These are phyloP conservation scores for Chiloscyllium punctatum DNA, from an alignment of 2,797 vertebrate species.

Conservation along the genomic window DNA sequence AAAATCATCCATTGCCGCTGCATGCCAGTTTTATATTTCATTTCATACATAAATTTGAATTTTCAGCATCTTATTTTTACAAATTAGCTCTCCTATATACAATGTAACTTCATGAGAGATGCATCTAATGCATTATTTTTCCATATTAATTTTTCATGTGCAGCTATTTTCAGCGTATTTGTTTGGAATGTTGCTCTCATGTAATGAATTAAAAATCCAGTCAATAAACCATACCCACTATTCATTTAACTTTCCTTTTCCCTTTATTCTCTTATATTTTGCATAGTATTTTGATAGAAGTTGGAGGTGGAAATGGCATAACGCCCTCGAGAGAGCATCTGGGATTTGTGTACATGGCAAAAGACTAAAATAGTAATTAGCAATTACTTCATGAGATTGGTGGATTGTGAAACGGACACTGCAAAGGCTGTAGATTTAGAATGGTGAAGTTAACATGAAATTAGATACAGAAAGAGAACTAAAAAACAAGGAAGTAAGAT, in stretches of 20 bases:
- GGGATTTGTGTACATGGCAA: not conserved
- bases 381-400: not conserved
- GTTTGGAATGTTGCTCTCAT: not conserved
- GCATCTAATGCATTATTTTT: too few relatives aligned
- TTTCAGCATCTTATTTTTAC: not conserved
- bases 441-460: not conserved
- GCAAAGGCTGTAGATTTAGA: not conserved
- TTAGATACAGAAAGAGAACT: not conserved
- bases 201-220: not conserved
- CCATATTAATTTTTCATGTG: not conserved
- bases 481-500: not conserved
- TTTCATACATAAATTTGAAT: not conserved
- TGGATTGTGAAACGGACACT: not conserved
- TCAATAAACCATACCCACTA: not conserved
- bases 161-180: not conserved
- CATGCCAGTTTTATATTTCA: not conserved
- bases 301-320: not conserved
- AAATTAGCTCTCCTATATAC: not conserved
- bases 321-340: not conserved
- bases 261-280: not conserved
- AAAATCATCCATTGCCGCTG: not conserved
- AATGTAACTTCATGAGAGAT: not conserved
- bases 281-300: not conserved
- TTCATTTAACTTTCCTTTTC: not conserved
- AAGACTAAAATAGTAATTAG: not conserved